These are phyloP conservation scores for Cylindroiulus punctatus DNA, from an alignment of 2,888 invertebrate species.

Conservation along the genomic window DNA sequence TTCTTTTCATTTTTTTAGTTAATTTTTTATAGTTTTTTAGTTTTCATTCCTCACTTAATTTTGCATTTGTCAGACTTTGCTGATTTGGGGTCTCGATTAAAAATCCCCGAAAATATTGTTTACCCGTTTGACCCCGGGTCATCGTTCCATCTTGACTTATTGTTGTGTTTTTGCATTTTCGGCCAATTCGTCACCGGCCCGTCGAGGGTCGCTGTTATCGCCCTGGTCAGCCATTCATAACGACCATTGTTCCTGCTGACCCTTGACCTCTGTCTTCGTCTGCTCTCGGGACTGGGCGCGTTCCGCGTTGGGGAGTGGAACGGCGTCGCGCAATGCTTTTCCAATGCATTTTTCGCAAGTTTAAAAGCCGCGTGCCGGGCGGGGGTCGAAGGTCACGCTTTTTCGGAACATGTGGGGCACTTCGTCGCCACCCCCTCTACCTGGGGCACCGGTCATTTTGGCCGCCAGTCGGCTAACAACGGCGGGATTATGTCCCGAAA, in stretches of 20 bases:
- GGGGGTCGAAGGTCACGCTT: no score
- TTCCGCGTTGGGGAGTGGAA: not conserved
- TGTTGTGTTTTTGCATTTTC: not conserved
- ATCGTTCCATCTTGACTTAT: not conserved
- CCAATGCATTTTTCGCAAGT: not conserved
- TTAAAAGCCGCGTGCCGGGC: not conserved
- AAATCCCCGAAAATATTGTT: not conserved
- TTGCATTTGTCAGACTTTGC: no score
- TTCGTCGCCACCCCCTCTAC: no score
- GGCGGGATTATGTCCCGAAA: no score
- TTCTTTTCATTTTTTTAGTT: not conserved
- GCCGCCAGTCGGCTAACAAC: no score
- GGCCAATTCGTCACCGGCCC: not conserved
- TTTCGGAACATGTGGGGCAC: no score
- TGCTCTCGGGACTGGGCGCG: no score
- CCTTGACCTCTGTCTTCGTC: not conserved
- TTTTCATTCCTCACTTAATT: no score
- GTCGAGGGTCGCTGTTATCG: conserved; percentile 23
- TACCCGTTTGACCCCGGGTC: not conserved
- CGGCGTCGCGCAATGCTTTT: not conserved
- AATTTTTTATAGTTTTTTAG: not conserved
- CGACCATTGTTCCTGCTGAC: not conserved
- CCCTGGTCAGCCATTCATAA: not conserved
- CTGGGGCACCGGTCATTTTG: no score
- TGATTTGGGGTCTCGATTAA: not conserved